Evolutionary conservation across 2,797 vertebrate species (phyloP), one percentile per base, ranked within the genome.

Genomic region (Enteromius fasciolatus): DNA sequence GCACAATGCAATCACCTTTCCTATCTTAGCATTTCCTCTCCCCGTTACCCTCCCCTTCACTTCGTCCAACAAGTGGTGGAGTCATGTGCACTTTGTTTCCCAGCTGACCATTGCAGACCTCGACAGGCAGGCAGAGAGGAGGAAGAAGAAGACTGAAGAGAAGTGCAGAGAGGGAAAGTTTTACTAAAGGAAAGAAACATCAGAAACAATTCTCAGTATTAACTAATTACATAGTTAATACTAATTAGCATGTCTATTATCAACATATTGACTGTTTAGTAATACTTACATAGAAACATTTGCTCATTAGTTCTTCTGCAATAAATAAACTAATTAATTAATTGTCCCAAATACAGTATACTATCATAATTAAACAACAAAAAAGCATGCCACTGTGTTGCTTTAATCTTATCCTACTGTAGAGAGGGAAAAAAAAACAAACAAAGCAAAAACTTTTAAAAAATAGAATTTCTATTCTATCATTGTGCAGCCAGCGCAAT

Each of bases 1-100:
- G 85, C 88, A 92, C 89, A 89, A 89, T 89, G 90, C 91, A 90
- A 88, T 92, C 90, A 90, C 87, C 83, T 85, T 86, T 85, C 79
- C 83, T 78, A 82, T 89, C 87, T 86, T 84, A 70, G 84, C 50
- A 52, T 80, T 80, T 69, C 31, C 67, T 73, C 81, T 48, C 75
- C 41, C 73, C 46, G 83, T 87, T 85, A 83, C 84, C 72, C 73
- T 44, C 7, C 68, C 39, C 63, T 72, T 75, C 69, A 79, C 44
- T 50, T 77, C 66, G 3, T 52, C 63, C 77, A 72, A 64, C 81
- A 75, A 74, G 74, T 82, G 83, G 79, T 68, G 28, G 61, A 6
- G 76, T 87, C 61, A 83, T 78, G 80, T 63, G 83, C 72, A 76
- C 63, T 86, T 87, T 90, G 84, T 85, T 90, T 89, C 84, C 80